Conservation (phyloP, 2,113 vertebrate genomes). For the Siniperca knerii region DNA sequence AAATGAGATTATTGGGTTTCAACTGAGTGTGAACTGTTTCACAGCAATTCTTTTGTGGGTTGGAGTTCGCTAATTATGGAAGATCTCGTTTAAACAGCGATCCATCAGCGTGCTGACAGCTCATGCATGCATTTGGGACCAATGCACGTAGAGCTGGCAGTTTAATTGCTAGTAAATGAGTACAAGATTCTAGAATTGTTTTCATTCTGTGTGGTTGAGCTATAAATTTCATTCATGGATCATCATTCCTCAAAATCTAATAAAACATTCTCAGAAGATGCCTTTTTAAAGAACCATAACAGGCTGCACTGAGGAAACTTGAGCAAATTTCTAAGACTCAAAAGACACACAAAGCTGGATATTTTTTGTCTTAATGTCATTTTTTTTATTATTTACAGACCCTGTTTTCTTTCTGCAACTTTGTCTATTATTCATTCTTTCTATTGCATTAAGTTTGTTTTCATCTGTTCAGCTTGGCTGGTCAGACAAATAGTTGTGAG, state of each 20-base stretch:
- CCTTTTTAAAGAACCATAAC: constrained; percentile 49
- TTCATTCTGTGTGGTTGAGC: constrained; percentile 41
- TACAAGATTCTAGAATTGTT: constrained; percentile 44
- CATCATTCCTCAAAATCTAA: constrained; percentile 41
- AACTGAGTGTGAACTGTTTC: constrained; percentile 54
- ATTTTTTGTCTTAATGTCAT: constrained; percentile 23
- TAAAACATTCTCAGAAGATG: constrained; percentile 48
- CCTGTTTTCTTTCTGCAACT: constrained; percentile 8
- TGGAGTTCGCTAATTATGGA: constrained; percentile 58
- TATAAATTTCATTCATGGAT: constrained; percentile 52
- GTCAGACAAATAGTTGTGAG: constrained; percentile 15
- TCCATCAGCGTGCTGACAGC: constrained; percentile 57
- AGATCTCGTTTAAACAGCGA: constrained; percentile 63
- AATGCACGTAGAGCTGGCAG: constrained; percentile 43
- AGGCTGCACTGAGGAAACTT: constrained; percentile 20
- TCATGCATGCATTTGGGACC: constrained; percentile 26
- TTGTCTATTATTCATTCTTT: constrained; percentile 7
- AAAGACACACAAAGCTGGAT: constrained; percentile 13
- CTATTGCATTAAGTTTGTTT: neutral
- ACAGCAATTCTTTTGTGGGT: constrained; percentile 34
- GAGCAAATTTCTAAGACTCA: constrained; percentile 29
- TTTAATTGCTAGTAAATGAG: constrained; percentile 57
- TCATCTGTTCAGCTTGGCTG: constrained; percentile 23
- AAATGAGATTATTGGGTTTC: constrained; percentile 57
- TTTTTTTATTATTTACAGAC: neutral